Evolutionary conservation across 1,140 invertebrate genomes (phyloP), one percentile per base, ranked within the genome.

Genomic region (Drosophila kohkoa): DNA sequence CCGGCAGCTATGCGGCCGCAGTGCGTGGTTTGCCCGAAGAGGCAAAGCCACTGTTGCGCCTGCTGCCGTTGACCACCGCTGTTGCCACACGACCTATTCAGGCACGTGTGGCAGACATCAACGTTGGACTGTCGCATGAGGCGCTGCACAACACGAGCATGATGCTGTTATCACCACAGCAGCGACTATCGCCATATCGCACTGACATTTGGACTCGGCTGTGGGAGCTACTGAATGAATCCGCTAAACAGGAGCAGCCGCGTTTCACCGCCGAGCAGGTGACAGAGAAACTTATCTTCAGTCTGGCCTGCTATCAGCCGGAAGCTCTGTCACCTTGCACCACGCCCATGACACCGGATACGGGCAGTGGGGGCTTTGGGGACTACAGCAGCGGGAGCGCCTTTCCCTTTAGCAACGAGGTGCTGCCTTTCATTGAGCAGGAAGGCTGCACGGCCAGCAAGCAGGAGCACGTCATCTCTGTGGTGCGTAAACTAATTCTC

Each of bases 391-490:
- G 74, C 13, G 77, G 80, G 11, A 89, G 55, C 46, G 77, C 85
- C 1, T 95, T 82, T 92, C 94, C 62, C 57, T 93, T 68, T 64
- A 92, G 87, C 82, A 93, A 92, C 46, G 94, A 95, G 78, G 88
- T 93, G 58, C 92, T 97, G 68, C 97, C 96, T 0, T 98, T 98
- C 91, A 93, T 95, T 48, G 96, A 97, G 91, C 94, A 95, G n/a
- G 96, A 98, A 92, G 96, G 95, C 28, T 97, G 96, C 81, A 97
- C 96, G 3, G 96, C 96, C 8, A 97, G 96, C 73, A 96, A 96
- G 80, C 96, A 97, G 86, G 96, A 98, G 79, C 96, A 98, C 92
- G 95, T 97, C 38, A 96, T 97, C 3, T 96, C 96, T 1, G 96
- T 97, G 87, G 96, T 96, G 77, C 93, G 93, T 30, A 5, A 16